Base-by-base conservation (phyloP, 2,797 vertebrate species). In the Macrochelys suwanniensis region DNA sequence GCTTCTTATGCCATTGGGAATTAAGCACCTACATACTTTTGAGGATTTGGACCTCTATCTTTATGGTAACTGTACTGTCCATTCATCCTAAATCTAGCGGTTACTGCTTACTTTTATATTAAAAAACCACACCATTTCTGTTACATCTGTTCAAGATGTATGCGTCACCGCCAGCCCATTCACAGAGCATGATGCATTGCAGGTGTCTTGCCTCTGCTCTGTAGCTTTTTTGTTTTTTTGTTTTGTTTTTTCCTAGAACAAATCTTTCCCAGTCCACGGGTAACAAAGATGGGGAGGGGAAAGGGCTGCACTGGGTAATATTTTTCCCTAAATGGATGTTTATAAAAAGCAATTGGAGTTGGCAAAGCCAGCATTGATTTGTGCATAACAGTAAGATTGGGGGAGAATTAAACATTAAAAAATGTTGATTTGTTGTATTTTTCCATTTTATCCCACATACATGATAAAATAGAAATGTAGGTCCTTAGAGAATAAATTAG, bases 401-500 rank as follows among this genome's bases (percentile, higher is more conserved):
- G 78, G 51, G 92, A 94, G 89, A 97, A 59, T n/a, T 90, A 61
- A 61, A 61, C 31, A 61, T 61, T 33, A 92, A 89, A 51, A 6
- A 56, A 80, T 33, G 61, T 87, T 71, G 83, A 81, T 94, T 95
- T 95, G 84, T 94, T 96, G 68, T 90, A 61, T 97, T 96, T 96
- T 89, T 97, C 77, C 77, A 77, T 93, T 97, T 96, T 97, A 88
- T 96, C 96, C 92, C 94, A 85, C 57, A 59, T 94, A 31, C 94
- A 82, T 94, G 92, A 92, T 96, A 96, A 97, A 97, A 95, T 90
- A 96, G 91, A 91, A 95, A 90, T 79, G 81, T 51, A 42, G 89
- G 92, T 97, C 97, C 97, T 96, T 90, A 94, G 96, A 97, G 97
- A 97, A 96, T 97, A 92, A 98, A 97, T 98, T 98, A 98, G 95